phyloP scores from a whole-genome alignment of 2,888 invertebrate genomes.

The Resseliella maxima region DNA sequence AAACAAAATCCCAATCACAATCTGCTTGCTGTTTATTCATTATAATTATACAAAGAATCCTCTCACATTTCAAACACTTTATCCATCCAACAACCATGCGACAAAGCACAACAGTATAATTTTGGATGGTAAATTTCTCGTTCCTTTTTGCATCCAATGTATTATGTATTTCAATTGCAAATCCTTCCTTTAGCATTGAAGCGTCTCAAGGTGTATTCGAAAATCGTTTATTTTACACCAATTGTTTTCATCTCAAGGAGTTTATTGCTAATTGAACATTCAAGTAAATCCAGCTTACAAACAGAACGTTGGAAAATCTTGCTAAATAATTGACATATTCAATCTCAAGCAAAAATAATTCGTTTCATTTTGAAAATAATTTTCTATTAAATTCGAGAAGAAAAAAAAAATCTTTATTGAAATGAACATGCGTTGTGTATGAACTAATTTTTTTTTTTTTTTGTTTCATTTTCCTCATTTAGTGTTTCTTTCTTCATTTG shows the following conservation, averaged over 20 bases:
- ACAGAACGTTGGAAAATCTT: background rate
- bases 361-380: background rate
- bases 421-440: too few relatives aligned
- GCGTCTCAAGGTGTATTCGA: background rate
- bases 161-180: background rate
- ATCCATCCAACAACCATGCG: background rate
- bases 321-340: background rate
- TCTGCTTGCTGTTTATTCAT: slow-evolving; percentile 1
- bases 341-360: too few relatives aligned
- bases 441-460: too few relatives aligned
- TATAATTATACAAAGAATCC: background rate
- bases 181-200: background rate
- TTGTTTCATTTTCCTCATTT: too few relatives aligned
- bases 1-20: background rate
- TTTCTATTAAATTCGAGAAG: background rate
- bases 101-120: background rate
- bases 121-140: background rate
- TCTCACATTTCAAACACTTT: background rate
- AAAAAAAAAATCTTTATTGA: background rate
- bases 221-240: background rate
- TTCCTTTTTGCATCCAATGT: background rate
- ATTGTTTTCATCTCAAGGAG: slow-evolving; percentile 27
- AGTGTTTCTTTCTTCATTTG: background rate
- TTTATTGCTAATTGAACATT: background rate
- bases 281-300: background rate